A percentile compares a stretch with the other conserved stretches of the same genome.
Evolutionary conservation across 2,888 invertebrate genomes (phyloP).

Genomic region (Lasioglossum malachurum): DNA sequence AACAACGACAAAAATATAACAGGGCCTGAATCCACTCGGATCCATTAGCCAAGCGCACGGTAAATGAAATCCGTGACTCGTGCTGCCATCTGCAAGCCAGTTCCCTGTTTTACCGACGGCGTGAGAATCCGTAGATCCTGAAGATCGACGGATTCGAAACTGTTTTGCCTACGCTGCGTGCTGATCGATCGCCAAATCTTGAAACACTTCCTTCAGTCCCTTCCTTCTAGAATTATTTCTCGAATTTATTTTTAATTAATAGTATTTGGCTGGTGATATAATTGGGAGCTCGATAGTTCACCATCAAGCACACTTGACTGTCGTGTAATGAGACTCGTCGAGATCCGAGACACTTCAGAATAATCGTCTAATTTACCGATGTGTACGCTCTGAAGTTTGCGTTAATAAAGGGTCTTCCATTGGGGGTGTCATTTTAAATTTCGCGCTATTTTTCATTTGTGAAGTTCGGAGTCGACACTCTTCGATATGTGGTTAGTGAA

Average conservation of each 20-base stretch:
- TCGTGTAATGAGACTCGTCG: not conserved
- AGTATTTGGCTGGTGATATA: not conserved
- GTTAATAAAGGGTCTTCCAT: too few relatives aligned
- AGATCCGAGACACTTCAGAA: not conserved
- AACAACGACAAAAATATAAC: too few relatives aligned
- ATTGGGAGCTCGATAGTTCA: not conserved
- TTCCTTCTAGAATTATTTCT: not conserved
- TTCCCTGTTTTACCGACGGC: constrained; percentile 69
- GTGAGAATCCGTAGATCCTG: not conserved
- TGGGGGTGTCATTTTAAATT: too few relatives aligned
- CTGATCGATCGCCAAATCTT: not conserved
- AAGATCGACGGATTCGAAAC: not conserved
- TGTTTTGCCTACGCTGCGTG: not conserved
- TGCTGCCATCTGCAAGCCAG: constrained; percentile 71
- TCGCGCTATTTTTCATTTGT: too few relatives aligned
- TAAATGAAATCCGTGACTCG: constrained; percentile 44
- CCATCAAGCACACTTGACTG: not conserved
- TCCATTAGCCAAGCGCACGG: too few relatives aligned
- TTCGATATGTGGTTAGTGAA: too few relatives aligned
- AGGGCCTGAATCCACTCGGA: too few relatives aligned
- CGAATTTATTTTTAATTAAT: not conserved
- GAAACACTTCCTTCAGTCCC: not conserved
- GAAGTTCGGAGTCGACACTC: too few relatives aligned
- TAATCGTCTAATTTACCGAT: not conserved
- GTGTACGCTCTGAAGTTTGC: not conserved